Percentiles rank a stretch among this genome's conserved stretches.
Conservation (phyloP, 64 coral and sea anemone species). For the Platygyra sinensis region DNA sequence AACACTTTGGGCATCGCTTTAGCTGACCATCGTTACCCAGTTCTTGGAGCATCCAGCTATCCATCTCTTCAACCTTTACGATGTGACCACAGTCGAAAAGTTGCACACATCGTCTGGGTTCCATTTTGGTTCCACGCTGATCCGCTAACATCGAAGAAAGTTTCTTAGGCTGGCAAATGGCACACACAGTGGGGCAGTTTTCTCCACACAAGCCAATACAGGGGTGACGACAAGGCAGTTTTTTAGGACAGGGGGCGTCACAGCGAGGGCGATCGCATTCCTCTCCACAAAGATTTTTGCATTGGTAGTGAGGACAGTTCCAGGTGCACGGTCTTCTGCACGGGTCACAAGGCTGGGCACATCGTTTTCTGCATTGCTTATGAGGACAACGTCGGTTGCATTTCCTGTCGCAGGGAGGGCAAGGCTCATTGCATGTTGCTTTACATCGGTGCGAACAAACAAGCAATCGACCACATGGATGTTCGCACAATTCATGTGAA, state of each 20-base stretch:
- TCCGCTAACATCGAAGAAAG: slow-evolving; percentile 10
- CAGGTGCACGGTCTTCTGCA: slow-evolving; percentile 58
- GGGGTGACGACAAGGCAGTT: slow-evolving; percentile 51
- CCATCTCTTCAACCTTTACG: slow-evolving; percentile 45
- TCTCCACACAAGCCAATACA: slow-evolving; percentile 73
- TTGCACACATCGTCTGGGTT: slow-evolving; percentile 33
- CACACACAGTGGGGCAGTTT: slow-evolving; percentile 57
- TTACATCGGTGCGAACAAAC: slow-evolving; percentile 71
- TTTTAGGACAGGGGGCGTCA: slow-evolving; percentile 44
- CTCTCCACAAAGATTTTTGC: slow-evolving; percentile 64
- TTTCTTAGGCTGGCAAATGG: slow-evolving; percentile 42
- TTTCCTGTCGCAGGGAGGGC: slow-evolving; percentile 56
- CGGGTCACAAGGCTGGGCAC: slow-evolving; percentile 33
- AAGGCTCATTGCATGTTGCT: slow-evolving; percentile 57
- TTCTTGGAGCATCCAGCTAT: background rate
- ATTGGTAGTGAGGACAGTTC: slow-evolving; percentile 60
- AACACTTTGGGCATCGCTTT: slow-evolving; percentile 35
- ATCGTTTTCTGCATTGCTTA: slow-evolving; percentile 20
- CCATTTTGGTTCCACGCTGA: slow-evolving; percentile 7
- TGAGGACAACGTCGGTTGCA: slow-evolving; percentile 56
- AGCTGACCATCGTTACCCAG: slow-evolving; percentile 3
- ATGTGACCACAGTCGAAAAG: slow-evolving; percentile 47
- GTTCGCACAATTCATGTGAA: slow-evolving; percentile 43
- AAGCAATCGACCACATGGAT: slow-evolving; percentile 49
- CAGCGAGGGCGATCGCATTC: slow-evolving; percentile 50